Evolutionary conservation across 2,888 invertebrate genomes (phyloP).

Genomic region (Lagria hirta): DNA sequence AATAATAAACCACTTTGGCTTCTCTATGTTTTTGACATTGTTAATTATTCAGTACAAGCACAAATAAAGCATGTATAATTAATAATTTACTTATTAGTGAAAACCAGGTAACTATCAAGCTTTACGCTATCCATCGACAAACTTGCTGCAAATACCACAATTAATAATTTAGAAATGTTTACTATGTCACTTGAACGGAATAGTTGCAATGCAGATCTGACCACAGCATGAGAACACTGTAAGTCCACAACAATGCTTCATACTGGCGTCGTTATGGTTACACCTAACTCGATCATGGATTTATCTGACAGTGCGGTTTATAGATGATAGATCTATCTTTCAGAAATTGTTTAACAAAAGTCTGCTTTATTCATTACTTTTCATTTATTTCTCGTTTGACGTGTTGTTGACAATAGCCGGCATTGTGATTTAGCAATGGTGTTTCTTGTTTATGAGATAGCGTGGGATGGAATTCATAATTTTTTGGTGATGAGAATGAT

Average conservation of each 20-base stretch:
- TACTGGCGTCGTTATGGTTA: constrained; percentile 29
- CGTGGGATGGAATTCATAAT: too few species aligned
- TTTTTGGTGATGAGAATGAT: too few species aligned
- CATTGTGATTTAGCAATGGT: constrained; percentile 9
- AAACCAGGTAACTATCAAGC: too few species aligned
- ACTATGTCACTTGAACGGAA: too few species aligned
- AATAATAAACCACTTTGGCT: too few species aligned
- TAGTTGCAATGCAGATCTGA: constrained; percentile 13
- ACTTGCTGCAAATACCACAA: too few species aligned
- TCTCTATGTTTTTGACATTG: too few species aligned
- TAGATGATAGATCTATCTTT: constrained; percentile 23
- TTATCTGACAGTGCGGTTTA: constrained; percentile 16
- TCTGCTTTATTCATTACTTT: constrained; percentile 21
- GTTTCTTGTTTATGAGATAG: constrained; percentile 14
- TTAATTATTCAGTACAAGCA: too few species aligned
- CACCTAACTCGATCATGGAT: constrained; percentile 26
- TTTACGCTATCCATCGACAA: too few species aligned
- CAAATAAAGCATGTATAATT: too few species aligned
- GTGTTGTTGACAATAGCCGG: constrained; percentile 9
- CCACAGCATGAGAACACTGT: constrained; percentile 23
- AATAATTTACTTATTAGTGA: too few species aligned
- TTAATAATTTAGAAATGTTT: too few species aligned
- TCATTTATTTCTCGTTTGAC: constrained; percentile 13
- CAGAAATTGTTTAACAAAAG: constrained; percentile 16
- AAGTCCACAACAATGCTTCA: constrained; percentile 23